These are phyloP conservation scores for Meteorus cinctellus DNA, from an alignment of 2,888 invertebrate genomes.

Conservation along the genomic window DNA sequence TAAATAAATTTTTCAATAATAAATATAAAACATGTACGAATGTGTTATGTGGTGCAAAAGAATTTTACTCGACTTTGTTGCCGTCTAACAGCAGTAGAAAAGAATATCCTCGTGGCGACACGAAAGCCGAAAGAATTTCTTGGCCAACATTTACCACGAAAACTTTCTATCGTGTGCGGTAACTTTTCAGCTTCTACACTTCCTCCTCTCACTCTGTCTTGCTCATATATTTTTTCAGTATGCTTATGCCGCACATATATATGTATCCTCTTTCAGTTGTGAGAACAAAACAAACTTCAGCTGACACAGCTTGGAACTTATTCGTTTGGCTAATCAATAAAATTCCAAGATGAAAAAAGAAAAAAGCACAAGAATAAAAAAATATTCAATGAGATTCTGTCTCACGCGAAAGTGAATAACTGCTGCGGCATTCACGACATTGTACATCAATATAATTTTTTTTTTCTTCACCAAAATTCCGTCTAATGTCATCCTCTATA, in stretches of 20 bases:
- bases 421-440: neutral
- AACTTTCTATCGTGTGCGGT: constrained; percentile 41
- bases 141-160: constrained; percentile 54
- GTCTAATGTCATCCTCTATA: no score
- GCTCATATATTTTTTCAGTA: constrained; percentile 19
- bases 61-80: no score
- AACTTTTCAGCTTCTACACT: constrained; percentile 32
- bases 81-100: constrained; percentile 25
- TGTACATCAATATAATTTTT: neutral
- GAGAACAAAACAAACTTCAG: neutral
- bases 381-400: neutral
- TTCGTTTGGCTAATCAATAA: constrained; percentile 11
- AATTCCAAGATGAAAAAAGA: neutral
- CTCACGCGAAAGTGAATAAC: neutral
- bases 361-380: neutral
- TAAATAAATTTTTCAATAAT: constrained; percentile 9
- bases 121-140: constrained; percentile 56
- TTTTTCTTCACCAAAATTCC: no score
- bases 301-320: constrained; percentile 13
- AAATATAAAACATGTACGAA: neutral
- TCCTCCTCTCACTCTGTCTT: constrained; percentile 19
- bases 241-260: neutral
- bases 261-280: constrained; percentile 1
- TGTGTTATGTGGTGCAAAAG: neutral
- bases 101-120: constrained; percentile 39